A percentile compares a stretch with the other conserved stretches of the same genome.
Evolutionary conservation across 2,797 vertebrate genomes (phyloP).

Genomic region (Distichodus sexfasciatus): DNA sequence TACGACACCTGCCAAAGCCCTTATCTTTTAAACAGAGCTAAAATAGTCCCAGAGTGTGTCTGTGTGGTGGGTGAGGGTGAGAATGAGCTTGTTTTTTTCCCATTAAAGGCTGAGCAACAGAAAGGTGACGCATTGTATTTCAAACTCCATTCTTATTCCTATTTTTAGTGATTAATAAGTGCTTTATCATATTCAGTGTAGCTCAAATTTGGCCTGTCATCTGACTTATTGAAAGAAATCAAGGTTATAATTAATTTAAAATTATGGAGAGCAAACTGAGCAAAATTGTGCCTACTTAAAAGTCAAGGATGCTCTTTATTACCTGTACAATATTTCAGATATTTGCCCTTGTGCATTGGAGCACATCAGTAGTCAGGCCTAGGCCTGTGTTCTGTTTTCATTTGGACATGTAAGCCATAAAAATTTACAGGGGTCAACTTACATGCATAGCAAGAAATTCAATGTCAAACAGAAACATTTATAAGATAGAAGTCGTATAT

Average conservation of each 20-base stretch:
- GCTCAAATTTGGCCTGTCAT: slow-evolving; percentile 23
- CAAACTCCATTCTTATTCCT: slow-evolving; percentile 46
- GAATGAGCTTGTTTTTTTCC: background rate
- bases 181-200: too few relatives aligned
- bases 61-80: background rate
- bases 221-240: background rate
- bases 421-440: background rate
- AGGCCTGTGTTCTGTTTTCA: background rate
- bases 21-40: slow-evolving; percentile 1
- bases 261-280: background rate
- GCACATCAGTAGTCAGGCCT: background rate
- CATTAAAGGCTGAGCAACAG: slow-evolving; percentile 9
- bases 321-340: too few relatives aligned
- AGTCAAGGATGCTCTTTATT: too few relatives aligned
- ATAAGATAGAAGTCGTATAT: background rate
- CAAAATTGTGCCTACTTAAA: too few relatives aligned
- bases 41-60: slow-evolving; percentile 33
- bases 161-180: slow-evolving; percentile 35
- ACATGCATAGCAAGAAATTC: background rate
- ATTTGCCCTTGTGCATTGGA: background rate
- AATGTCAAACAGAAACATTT: background rate
- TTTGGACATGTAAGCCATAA: background rate
- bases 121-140: slow-evolving; percentile 17
- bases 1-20: slow-evolving; percentile 1
- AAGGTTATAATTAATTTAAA: slow-evolving; percentile 17